Evolutionary conservation across 2,888 invertebrate species (phyloP).

Genomic region (Pteria penguin): DNA sequence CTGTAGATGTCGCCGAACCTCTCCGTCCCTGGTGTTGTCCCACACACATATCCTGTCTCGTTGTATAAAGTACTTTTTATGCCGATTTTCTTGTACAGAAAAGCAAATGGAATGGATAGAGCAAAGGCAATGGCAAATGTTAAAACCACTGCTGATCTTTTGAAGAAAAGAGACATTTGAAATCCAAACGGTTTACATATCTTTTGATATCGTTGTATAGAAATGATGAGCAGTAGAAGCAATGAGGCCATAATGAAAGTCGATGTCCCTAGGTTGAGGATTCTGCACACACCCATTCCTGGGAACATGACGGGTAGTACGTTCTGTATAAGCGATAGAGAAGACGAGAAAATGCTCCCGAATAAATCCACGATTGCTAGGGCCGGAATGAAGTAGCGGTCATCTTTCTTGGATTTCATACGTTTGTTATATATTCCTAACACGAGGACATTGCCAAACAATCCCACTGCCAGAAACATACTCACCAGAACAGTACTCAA

Average conservation of each 20-base stretch:
- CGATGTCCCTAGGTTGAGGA: slow-evolving; percentile 12
- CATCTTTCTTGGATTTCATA: slow-evolving; percentile 21
- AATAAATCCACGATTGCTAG: slow-evolving; percentile 15
- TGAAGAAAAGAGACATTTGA: slow-evolving; percentile 10
- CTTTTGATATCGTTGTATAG: slow-evolving; percentile 23
- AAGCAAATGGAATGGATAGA: slow-evolving; percentile 6
- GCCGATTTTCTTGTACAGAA: slow-evolving; percentile 1
- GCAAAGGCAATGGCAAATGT: not conserved
- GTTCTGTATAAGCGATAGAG: slow-evolving; percentile 10
- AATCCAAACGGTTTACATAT: slow-evolving; percentile 24
- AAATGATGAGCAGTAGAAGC: slow-evolving; percentile 10
- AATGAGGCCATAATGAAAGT: slow-evolving; percentile 14
- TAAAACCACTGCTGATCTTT: not conserved
- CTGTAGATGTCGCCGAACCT: slow-evolving; percentile 9
- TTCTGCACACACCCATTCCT: slow-evolving; percentile 4
- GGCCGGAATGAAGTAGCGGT: slow-evolving; percentile 24
- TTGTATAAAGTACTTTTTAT: not conserved
- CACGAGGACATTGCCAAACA: slow-evolving; percentile 11
- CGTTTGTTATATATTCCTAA: slow-evolving; percentile 9
- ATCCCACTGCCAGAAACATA: slow-evolving; percentile 2
- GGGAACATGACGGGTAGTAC: slow-evolving; percentile 19
- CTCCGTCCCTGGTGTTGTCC: not conserved
- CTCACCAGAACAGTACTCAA: slow-evolving; percentile 8
- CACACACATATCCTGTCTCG: slow-evolving; percentile 1
- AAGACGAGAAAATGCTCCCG: slow-evolving; percentile 6